These are phyloP conservation scores for Smutsia gigantea DNA, from an alignment of 2,797 vertebrate species.

Conservation along the genomic window DNA sequence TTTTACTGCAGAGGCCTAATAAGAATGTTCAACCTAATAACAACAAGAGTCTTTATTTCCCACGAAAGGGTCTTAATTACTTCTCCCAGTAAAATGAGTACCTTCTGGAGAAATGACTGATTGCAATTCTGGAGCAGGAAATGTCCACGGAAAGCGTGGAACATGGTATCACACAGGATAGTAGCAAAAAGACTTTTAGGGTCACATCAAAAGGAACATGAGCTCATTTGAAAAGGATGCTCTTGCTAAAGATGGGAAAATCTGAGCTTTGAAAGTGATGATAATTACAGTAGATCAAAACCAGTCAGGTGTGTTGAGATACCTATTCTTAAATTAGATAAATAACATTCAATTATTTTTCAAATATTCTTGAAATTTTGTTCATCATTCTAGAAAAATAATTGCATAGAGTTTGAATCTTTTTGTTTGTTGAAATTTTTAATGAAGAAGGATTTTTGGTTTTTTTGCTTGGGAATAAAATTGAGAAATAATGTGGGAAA, in stretches of 20 bases:
- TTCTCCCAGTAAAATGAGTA: neutral
- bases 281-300: neutral
- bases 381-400: conserved; percentile 36
- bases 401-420: conserved; percentile 4
- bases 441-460: neutral
- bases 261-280: neutral
- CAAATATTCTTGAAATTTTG: neutral
- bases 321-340: neutral
- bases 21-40: neutral
- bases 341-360: neutral
- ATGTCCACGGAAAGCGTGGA: neutral
- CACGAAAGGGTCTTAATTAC: neutral
- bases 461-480: neutral
- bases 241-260: neutral
- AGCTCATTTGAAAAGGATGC: neutral
- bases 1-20: neutral
- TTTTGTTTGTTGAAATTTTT: neutral
- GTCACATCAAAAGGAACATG: neutral
- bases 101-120: neutral
- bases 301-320: neutral
- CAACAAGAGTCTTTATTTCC: neutral
- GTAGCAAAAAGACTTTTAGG: neutral
- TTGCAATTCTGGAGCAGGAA: neutral
- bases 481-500: neutral
- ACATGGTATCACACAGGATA: neutral